Conservation (phyloP, 1,140 invertebrate genomes). For the Choristoneura fumiferana region DNA sequence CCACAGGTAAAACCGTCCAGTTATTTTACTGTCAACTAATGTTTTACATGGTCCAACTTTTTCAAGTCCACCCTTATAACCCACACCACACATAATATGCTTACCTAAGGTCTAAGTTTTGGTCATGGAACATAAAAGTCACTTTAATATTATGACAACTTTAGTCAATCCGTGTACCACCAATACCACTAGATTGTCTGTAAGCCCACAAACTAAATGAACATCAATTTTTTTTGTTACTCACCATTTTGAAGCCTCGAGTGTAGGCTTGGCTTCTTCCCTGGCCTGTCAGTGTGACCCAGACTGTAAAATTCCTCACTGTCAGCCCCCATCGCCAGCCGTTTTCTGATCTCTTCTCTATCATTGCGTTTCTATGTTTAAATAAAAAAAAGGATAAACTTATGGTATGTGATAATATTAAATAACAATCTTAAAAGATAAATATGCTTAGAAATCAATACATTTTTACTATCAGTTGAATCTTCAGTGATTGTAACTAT, state of each 20-base stretch:
- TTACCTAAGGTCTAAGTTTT: no score
- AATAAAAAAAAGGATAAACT: conserved; percentile 71
- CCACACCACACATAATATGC: no score
- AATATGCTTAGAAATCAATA: conserved; percentile 42
- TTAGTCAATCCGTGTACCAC: no score
- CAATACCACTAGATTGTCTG: no score
- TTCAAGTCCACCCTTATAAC: no score
- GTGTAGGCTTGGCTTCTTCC: conserved; percentile 92
- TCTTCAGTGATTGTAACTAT: conserved; percentile 79
- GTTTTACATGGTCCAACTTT: no score
- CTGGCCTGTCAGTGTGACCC: conserved; percentile 80
- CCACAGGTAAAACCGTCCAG: no score
- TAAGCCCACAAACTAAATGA: no score
- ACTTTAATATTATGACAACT: no score
- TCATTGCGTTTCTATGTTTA: conserved; percentile 94
- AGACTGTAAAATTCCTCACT: conserved; percentile 85
- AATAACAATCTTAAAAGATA: conserved; percentile 12
- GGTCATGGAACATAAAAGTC: no score
- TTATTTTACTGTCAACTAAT: no score
- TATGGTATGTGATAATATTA: conserved; percentile 30
- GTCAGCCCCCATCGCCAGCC: conserved; percentile 92
- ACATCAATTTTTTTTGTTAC: conserved; percentile 12
- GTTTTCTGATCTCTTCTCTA: conserved; percentile 92
- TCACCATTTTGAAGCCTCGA: conserved; percentile 91
- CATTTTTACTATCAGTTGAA: conserved; percentile 52